Base-by-base conservation (phyloP, 2,888 invertebrate species). In the Rosalia funebris region DNA sequence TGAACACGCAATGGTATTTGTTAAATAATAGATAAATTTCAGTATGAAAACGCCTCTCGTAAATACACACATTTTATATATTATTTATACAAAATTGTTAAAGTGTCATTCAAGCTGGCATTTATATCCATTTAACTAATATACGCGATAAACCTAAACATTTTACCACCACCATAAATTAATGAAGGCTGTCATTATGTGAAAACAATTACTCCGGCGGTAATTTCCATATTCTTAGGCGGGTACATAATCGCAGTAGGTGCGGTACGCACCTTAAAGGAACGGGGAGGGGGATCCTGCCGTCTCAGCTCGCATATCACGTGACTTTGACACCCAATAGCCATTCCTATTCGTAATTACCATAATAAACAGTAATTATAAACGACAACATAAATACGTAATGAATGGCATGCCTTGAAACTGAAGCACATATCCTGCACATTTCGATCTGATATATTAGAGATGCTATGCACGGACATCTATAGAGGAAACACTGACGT, bases 291-390 rank as follows among this genome's bases (percentile, higher is more conserved):
- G 52, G 50, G 32, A 46, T 16, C 36, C 34, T 46, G 17, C 41
- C 60, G 60, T 58, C 58, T 61, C 64, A 57, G 62, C 64, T 71
- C 71, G 70, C 73, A 74, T 73, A 75, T 77, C 77, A 77, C 72
- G 71, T 71, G 76, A 73, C 71, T 71, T 71, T 73, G 76, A 76
- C 75, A 76, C 73, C 75, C 74, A 77, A 77, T 76, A 74, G 72
- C 75, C 70, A 69, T 72, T 73, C 68, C 65, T 64, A 66, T 60
- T 48, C 66, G 72, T 78, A 79, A 80, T 79, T 78, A 78, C 78
- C 75, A 75, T 76, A 77, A 79, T 79, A 79, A 79, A 79, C 78
- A 74, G 77, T 79, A 80, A 80, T 80, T 80, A 79, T 75, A 75
- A 75, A 73, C 76, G 77, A 77, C 78, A 75, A 74, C 73, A 72